Evolutionary conservation across 2,888 invertebrate genomes (phyloP), one percentile per base, ranked within the genome.

Genomic region (Ferrisia virgata): DNA sequence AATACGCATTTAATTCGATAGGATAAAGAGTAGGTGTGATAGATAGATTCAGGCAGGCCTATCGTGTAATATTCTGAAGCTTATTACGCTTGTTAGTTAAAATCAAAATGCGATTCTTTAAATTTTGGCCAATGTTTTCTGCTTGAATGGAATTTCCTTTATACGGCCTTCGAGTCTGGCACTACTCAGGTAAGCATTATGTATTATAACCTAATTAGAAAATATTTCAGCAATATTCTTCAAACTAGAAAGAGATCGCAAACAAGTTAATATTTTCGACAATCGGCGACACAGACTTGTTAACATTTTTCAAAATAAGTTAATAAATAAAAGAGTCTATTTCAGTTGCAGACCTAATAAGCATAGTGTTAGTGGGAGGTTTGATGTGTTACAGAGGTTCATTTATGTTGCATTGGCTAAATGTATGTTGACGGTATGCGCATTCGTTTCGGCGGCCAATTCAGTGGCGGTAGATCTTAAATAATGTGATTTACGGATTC

Each of bases 401-500:
- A 31, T 64, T 64, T 64, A 22, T 82, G 82, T 82, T n/a, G n/a
- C n/a, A n/a, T n/a, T 82, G 36, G 76, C 83, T 83, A 83, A 83
- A 83, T 76, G 72, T 36, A 76, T 76, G 83, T 83, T 83, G 72
- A 82, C 82, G 82, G 53, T 80, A 33, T 22, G 39, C 58, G 40
- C 33, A 83, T 82, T 72, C 69, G 40, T 72, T 72, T 76, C 72
- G 76, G 40, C 72, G 47, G 83, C 83, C 72, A 28, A 76, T 83
- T 76, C 83, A 18, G 72, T 83, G 83, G 83, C 83, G 83, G 83
- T 72, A 43, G 72, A 76, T 76, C 43, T 18, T 76, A 72, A 43
- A 83, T 69, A 76, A 83, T 40, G 83, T 83, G 83, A 83, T 83
- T 83, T 83, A 83, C 69, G 72, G 76, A 83, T 83, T 83, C 83